phyloP scores from a whole-genome alignment of 2,888 invertebrate species.

The Augiades crinisus region DNA sequence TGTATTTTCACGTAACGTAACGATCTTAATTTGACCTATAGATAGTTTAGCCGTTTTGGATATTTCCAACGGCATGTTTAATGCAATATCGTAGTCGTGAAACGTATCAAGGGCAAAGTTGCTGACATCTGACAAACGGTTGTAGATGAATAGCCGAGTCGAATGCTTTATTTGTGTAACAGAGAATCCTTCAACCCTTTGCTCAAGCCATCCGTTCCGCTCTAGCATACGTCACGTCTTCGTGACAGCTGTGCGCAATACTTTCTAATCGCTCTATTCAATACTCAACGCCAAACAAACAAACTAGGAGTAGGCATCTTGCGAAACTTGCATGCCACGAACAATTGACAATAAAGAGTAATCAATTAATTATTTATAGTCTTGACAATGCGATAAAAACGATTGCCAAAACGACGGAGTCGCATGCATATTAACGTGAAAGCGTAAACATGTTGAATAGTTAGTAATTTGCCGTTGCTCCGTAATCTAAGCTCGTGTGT shows the following conservation, averaged over 20 bases:
- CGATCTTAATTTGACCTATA: conserved; percentile 5
- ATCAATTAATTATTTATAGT: conserved; percentile 58
- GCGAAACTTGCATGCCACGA: conserved; percentile 63
- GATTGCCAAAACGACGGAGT: conserved; percentile 46
- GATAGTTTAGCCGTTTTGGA: background rate
- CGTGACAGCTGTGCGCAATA: conserved; percentile 74
- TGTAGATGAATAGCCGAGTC: conserved; percentile 59
- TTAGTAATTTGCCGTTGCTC: conserved; percentile 9
- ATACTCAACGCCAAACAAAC: conserved; percentile 62
- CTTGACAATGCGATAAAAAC: conserved; percentile 43
- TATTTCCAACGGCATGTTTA: conserved; percentile 6
- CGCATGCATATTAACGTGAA: conserved; percentile 37
- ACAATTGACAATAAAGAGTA: conserved; percentile 63
- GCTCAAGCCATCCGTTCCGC: conserved; percentile 71
- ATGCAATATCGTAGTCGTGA: conserved; percentile 24
- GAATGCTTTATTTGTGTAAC: conserved; percentile 70
- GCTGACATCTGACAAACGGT: conserved; percentile 47
- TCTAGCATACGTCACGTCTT: conserved; percentile 71
- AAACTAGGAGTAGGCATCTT: conserved; percentile 61
- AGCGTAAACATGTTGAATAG: conserved; percentile 28
- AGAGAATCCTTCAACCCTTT: conserved; percentile 71
- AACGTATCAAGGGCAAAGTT: conserved; percentile 33
- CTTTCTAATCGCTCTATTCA: conserved; percentile 77
- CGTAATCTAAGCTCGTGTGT: conserved; percentile 38
- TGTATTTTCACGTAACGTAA: conserved; percentile 26